These are phyloP conservation scores for Pasiphila rectangulata DNA, from an alignment of 2,888 invertebrate genomes.

Conservation along the genomic window DNA sequence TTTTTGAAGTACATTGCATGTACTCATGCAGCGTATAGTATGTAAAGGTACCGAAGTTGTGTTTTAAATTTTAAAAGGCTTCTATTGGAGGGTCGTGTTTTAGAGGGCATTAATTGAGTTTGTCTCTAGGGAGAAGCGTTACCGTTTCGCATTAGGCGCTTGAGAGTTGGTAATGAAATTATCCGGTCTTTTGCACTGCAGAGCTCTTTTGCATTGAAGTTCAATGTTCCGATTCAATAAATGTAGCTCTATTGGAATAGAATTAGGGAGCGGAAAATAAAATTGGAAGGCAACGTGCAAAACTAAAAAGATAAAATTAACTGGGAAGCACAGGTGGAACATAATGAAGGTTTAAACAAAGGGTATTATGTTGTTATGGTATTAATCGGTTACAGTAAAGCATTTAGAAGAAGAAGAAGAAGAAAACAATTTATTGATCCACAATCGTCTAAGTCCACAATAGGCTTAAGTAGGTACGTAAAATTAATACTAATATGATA, in stretches of 20 bases:
- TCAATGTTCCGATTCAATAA: constrained; percentile 24
- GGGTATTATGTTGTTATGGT: no score
- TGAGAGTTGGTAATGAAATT: constrained; percentile 67
- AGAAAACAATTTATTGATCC: no score
- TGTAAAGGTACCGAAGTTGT: constrained; percentile 56
- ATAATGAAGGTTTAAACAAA: no score
- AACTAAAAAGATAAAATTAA: constrained; percentile 5
- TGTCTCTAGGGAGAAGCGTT: constrained; percentile 71
- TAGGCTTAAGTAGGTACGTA: no score
- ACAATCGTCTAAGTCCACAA: no score
- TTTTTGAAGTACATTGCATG: no score
- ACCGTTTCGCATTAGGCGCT: constrained; percentile 72
- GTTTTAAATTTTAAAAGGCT: constrained; percentile 72
- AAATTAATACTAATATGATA: no score
- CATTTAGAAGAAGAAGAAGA: no score
- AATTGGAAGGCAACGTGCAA: constrained; percentile 8
- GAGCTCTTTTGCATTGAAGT: constrained; percentile 28
- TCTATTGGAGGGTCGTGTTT: constrained; percentile 65
- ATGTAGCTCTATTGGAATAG: constrained; percentile 12
- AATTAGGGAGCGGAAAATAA: constrained; percentile 13
- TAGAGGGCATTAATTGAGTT: constrained; percentile 77
- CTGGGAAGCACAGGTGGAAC: background rate
- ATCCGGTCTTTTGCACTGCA: constrained; percentile 58
- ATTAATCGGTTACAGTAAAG: no score
- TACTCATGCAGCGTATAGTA: no score